Conservation (phyloP, 2,113 vertebrate species). For the Blennius ocellaris region DNA sequence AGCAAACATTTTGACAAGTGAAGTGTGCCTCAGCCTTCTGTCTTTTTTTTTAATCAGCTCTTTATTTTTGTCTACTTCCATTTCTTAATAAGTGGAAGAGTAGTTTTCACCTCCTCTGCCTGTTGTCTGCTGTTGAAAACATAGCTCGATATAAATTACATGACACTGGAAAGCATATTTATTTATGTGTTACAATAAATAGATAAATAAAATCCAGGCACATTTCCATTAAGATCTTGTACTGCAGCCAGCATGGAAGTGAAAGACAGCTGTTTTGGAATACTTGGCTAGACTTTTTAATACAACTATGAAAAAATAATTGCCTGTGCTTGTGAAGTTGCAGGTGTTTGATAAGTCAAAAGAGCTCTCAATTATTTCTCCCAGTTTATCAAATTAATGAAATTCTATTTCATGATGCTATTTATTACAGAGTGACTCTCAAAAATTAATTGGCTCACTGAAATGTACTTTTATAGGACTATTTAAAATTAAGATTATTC, state of each 20-base stretch:
- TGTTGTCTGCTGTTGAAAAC: background rate
- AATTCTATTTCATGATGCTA: slow-evolving; percentile 11
- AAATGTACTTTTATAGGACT: too few relatives aligned
- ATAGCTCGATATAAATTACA: background rate
- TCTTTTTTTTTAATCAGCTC: too few relatives aligned
- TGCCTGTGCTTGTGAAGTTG: slow-evolving; percentile 13
- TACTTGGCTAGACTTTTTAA: slow-evolving; percentile 35
- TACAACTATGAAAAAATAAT: slow-evolving; percentile 43
- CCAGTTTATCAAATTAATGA: slow-evolving; percentile 32
- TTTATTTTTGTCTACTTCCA: too few relatives aligned
- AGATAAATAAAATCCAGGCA: too few relatives aligned
- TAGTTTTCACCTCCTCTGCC: background rate
- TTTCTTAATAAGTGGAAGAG: too few relatives aligned
- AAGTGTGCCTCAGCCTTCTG: too few relatives aligned
- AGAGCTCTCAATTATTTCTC: slow-evolving; percentile 19
- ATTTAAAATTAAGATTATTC: background rate
- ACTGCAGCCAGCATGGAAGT: background rate
- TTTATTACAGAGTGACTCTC: slow-evolving; percentile 18
- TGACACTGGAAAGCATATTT: background rate
- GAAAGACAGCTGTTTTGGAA: slow-evolving; percentile 28
- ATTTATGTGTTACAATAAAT: slow-evolving; percentile 2
- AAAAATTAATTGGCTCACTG: too few relatives aligned
- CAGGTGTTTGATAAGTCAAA: slow-evolving; percentile 18
- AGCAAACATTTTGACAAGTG: too few relatives aligned
- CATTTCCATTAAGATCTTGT: background rate